Evolutionary conservation across 2,797 vertebrate species (phyloP).

Genomic region (Crenuchus spilurus): DNA sequence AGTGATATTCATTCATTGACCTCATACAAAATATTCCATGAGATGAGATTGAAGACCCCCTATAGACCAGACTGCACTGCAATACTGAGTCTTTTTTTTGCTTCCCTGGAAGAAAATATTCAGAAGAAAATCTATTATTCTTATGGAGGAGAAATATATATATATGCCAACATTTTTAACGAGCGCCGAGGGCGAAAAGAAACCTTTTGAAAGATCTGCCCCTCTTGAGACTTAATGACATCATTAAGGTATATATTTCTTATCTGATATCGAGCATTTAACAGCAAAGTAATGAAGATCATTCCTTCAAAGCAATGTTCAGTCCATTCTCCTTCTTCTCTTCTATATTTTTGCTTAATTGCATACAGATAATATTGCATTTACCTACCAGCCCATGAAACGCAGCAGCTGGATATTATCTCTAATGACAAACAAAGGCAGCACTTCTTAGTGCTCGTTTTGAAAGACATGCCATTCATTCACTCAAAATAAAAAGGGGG

Average conservation of each 20-base stretch:
- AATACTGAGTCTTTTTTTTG: not conserved
- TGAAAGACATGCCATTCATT: conserved; percentile 59
- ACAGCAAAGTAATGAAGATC: conserved; percentile 16
- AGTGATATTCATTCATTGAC: too few relatives aligned
- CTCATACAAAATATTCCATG: too few relatives aligned
- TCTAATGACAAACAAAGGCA: conserved; percentile 4
- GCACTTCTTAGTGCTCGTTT: conserved; percentile 1
- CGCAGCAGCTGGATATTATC: conserved; percentile 62
- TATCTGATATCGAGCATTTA: conserved; percentile 23
- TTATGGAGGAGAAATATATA: not conserved
- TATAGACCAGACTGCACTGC: not conserved
- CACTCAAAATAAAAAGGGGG: conserved; percentile 73
- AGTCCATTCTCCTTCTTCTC: not conserved
- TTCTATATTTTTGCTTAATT: not conserved
- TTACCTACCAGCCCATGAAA: conserved; percentile 62
- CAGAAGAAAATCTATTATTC: not conserved
- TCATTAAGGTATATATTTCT: conserved; percentile 18
- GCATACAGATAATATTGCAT: not conserved
- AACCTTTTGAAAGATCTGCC: not conserved
- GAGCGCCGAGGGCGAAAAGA: not conserved
- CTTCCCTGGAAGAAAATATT: not conserved
- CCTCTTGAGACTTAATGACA: conserved; percentile 13
- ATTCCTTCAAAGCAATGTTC: conserved; percentile 9
- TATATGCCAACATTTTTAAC: not conserved
- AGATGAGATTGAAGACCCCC: not conserved